Evolutionary conservation across 2,113 vertebrate species (phyloP).

Genomic region (Struthio camelus): DNA sequence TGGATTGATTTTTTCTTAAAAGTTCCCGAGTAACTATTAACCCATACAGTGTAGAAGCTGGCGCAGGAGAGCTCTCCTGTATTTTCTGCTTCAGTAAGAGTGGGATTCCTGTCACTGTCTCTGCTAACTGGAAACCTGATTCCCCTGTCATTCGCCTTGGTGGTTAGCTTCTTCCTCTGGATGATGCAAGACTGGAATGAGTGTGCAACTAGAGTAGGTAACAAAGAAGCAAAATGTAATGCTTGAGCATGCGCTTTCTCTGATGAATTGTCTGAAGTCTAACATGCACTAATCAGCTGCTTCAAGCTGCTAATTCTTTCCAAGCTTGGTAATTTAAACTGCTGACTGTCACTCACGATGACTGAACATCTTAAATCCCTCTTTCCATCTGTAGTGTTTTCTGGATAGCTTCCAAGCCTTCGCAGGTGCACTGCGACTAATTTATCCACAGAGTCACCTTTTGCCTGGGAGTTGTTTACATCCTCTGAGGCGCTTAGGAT

Average conservation of each 20-base stretch:
- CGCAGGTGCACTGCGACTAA: not conserved
- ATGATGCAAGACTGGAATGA: not conserved
- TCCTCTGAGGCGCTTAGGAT: not conserved
- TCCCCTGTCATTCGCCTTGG: not conserved
- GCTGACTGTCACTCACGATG: not conserved
- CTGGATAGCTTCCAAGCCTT: not conserved
- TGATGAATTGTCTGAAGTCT: not conserved
- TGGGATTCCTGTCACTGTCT: not conserved
- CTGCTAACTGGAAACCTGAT: not conserved
- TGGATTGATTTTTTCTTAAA: not conserved
- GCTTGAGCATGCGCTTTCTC: not conserved
- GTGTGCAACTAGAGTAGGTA: not conserved
- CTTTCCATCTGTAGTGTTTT: not conserved
- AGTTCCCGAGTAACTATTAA: not conserved
- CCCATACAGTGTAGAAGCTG: not conserved
- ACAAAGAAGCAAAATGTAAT: not conserved
- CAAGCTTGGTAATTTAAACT: not conserved
- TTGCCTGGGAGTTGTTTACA: not conserved
- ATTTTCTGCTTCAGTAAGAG: not conserved
- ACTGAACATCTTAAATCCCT: not conserved
- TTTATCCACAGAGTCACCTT: accelerated
- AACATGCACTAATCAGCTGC: accelerated
- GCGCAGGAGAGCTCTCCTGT: not conserved
- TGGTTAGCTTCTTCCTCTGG: not conserved
- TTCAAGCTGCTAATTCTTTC: not conserved